phyloP scores from a whole-genome alignment of 2,113 vertebrate genomes.

The Leucopsar rothschildi region DNA sequence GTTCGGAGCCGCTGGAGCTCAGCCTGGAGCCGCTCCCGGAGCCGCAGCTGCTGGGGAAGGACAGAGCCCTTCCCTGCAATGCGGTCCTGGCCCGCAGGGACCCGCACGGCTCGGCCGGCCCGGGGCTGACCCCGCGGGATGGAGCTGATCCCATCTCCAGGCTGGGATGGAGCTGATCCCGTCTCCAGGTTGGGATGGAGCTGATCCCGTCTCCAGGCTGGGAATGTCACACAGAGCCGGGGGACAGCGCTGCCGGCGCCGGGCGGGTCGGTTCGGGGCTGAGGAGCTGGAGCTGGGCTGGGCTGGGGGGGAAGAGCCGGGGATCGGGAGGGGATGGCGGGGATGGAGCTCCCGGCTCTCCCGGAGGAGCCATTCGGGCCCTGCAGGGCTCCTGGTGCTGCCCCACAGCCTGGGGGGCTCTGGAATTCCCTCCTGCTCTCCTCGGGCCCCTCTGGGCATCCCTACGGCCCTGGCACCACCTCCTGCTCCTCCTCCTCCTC shows the following conservation, averaged over 20 bases:
- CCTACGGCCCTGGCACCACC: fast-evolving
- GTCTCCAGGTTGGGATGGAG: not conserved
- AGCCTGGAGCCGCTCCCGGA: not conserved
- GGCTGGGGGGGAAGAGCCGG: no score
- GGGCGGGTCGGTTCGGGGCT: no score
- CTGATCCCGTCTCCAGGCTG: fast-evolving
- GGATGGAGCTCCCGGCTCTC: not conserved
- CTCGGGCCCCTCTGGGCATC: not conserved
- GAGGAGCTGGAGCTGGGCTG: not conserved
- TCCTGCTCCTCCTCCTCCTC: not conserved
- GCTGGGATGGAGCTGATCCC: no score
- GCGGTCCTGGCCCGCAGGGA: not conserved
- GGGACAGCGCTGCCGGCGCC: fast-evolving
- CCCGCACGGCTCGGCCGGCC: not conserved
- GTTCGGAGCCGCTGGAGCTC: fast-evolving
- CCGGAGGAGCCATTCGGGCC: fast-evolving
- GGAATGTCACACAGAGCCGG: fast-evolving
- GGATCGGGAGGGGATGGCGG: not conserved
- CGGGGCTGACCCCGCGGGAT: fast-evolving
- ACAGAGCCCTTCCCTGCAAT: not conserved
- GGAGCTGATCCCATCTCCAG: not conserved
- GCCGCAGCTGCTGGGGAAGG: not conserved
- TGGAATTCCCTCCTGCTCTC: no score
- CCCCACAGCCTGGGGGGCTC: not conserved
- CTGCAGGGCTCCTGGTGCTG: not conserved